These are phyloP conservation scores for Schizaphis graminum DNA, from an alignment of 2,888 invertebrate genomes.

Conservation along the genomic window DNA sequence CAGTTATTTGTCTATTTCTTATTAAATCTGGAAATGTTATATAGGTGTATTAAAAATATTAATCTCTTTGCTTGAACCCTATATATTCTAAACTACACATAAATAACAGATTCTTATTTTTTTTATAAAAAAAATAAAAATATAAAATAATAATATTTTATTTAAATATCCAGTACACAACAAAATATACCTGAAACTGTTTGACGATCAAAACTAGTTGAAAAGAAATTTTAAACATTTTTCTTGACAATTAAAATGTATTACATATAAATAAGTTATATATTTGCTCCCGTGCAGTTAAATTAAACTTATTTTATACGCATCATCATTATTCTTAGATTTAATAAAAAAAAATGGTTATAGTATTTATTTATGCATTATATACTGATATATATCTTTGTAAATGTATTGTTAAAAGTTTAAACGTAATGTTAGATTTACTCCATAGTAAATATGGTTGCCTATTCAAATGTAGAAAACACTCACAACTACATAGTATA, in stretches of 20 bases:
- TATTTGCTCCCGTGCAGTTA: background rate
- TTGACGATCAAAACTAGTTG: background rate
- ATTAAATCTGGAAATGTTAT: background rate
- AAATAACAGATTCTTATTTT: background rate
- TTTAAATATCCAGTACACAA: background rate
- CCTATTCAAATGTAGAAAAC: background rate
- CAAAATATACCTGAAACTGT: background rate
- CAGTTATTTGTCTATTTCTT: background rate
- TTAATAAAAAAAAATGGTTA: background rate
- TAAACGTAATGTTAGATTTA: background rate
- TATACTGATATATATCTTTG: background rate
- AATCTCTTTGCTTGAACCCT: background rate
- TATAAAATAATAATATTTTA: slow-evolving; percentile 3
- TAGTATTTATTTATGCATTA: background rate
- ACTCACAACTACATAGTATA: background rate
- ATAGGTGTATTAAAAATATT: background rate
- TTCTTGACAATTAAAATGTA: background rate
- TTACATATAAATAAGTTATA: background rate
- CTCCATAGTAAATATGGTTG: background rate
- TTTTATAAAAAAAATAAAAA: too few relatives aligned
- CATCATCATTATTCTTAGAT: background rate
- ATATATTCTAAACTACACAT: background rate
- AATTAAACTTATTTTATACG: slow-evolving; percentile 6
- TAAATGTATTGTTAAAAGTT: background rate
- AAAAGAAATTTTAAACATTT: slow-evolving; percentile 1